Evolutionary conservation across 2,888 invertebrate genomes (phyloP).

Genomic region (Eilema caniola): DNA sequence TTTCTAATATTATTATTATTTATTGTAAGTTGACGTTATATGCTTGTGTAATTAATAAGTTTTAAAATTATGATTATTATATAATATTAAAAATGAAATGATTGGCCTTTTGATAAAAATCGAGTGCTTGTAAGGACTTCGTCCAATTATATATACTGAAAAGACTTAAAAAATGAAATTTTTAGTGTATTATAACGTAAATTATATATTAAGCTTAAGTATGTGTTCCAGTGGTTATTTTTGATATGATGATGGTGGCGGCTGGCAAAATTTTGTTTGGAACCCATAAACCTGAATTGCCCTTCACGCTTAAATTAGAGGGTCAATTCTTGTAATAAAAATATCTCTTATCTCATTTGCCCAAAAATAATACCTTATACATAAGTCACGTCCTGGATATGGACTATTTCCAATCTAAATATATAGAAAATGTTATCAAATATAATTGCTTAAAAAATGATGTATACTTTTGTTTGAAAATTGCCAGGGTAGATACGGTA

Average conservation of each 20-base stretch:
- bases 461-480: not conserved
- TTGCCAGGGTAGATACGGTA: not conserved
- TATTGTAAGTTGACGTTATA: constrained; percentile 56
- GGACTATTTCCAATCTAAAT: too few species aligned
- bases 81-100: constrained; percentile 52
- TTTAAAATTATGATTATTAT: constrained; percentile 45
- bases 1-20: constrained; percentile 47
- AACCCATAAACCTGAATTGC: too few species aligned
- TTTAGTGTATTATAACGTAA: constrained; percentile 62
- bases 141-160: constrained; percentile 74
- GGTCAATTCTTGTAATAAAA: too few species aligned
- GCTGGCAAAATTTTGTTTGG: too few species aligned
- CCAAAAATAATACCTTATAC: too few species aligned
- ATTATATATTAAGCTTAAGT: constrained; percentile 51
- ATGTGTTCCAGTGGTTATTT: constrained; percentile 47
- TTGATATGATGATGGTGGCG: constrained; percentile 3
- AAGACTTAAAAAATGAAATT: constrained; percentile 83
- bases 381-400: too few species aligned
- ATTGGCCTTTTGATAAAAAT: constrained; percentile 79
- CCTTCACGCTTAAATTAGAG: too few species aligned
- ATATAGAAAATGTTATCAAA: too few species aligned
- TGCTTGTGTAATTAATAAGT: constrained; percentile 55
- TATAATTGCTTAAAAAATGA: too few species aligned
- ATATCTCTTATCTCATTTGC: too few species aligned
- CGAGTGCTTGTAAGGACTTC: constrained; percentile 81